Evolutionary conservation across 2,888 invertebrate genomes (phyloP), one percentile per base, ranked within the genome.

Genomic region (Cerceris ruficornis): DNA sequence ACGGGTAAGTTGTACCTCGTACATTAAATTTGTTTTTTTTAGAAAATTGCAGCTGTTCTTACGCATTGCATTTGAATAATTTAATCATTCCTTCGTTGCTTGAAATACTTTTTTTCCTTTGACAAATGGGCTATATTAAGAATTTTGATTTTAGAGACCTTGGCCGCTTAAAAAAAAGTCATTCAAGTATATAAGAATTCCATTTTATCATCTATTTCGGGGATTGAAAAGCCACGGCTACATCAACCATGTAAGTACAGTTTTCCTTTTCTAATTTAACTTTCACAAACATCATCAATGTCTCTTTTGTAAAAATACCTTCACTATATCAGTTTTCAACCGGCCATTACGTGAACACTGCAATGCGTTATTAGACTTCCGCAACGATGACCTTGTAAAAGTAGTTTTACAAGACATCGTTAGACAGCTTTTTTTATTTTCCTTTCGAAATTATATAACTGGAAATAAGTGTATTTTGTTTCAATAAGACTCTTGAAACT

Each of bases 211-310:
- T 55, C 28, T 39, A 59, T 77, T 69, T 80, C 72, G 70, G 84
- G 86, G 87, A 90, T 78, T 72, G 81, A 85, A 87, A 87, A 84
- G 81, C 69, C 49, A 68, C 78, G 70, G 57, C 66, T 69, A 81
- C 69, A 81, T 69, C 79, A 82, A 90, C 75, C 72, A 90, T 90
- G 90, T 90, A 69, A 90, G 90, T 90, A 81, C 52, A 11, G 69
- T 49, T 60, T 41, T 14, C 28, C 57, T 42, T 64, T 55, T n/a
- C 39, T 14, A 42, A 13, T 55, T 17, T 52, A 8, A 8, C n/a
- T 41, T 52, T 7, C 54, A 41, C 6, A 5, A 7, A 17, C 8
- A 43, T 46, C 11, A 2, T 1, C 13, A 13, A 15, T 42, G 9
- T 8, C 9, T 8, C 9, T 13, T 11, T 60, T 7, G n/a, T 7